Conservation (phyloP, 2,888 invertebrate species). For the Fissipunctia ypsillon region DNA sequence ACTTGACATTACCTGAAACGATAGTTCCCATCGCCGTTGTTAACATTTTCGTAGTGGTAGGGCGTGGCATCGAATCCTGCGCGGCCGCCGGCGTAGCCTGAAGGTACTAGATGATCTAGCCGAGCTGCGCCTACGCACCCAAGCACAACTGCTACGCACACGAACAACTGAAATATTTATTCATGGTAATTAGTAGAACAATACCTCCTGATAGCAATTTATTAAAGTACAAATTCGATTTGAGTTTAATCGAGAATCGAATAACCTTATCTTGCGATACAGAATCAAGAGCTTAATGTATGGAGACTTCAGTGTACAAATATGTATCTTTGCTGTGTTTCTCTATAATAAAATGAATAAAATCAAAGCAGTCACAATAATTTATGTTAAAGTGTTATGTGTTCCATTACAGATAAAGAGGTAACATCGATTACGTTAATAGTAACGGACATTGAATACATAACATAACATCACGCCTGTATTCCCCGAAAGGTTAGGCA, state of each 20-base stretch:
- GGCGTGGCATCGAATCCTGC: slow-evolving; percentile 81
- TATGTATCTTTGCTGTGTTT: background rate
- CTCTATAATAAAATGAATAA: background rate
- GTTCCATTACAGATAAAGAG: background rate
- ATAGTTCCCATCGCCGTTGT: slow-evolving; percentile 92
- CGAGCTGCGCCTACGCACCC: slow-evolving; percentile 77
- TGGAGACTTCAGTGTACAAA: background rate
- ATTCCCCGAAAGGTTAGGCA: too few relatives aligned
- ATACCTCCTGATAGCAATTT: slow-evolving; percentile 6
- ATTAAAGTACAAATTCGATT: background rate
- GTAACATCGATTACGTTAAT: background rate
- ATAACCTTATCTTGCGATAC: background rate
- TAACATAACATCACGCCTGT: too few relatives aligned
- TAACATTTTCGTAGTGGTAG: slow-evolving; percentile 91
- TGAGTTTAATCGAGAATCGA: background rate
- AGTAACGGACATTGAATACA: background rate
- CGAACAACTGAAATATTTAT: slow-evolving; percentile 74
- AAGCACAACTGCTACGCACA: slow-evolving; percentile 72
- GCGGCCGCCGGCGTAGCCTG: slow-evolving; percentile 76
- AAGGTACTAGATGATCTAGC: slow-evolving; percentile 81
- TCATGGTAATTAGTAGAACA: background rate
- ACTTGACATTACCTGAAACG: slow-evolving; percentile 90
- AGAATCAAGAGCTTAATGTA: background rate
- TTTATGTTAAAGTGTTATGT: background rate
- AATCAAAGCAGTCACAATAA: background rate